These are phyloP conservation scores for Cenopis cana DNA, from an alignment of 2,888 invertebrate genomes.

Conservation along the genomic window DNA sequence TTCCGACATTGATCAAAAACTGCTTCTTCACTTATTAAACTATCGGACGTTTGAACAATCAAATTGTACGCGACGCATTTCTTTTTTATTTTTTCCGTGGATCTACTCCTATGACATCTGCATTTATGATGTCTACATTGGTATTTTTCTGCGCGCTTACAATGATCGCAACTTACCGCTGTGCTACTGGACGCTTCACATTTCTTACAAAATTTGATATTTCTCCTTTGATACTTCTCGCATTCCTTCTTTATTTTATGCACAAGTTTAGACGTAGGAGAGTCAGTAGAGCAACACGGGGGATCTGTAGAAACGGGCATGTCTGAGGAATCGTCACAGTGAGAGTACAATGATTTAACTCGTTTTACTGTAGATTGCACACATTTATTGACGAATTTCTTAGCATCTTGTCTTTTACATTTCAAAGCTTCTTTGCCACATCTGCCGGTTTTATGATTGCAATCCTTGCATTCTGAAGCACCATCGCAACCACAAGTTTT, in stretches of 20 bases:
- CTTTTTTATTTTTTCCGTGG: slow-evolving; percentile 64
- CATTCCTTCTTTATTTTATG: slow-evolving; percentile 77
- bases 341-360: slow-evolving; percentile 52
- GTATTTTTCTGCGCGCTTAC: slow-evolving; percentile 67
- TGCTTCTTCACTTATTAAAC: slow-evolving; percentile 69
- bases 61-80: slow-evolving; percentile 78
- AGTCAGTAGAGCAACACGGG: slow-evolving; percentile 71
- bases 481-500: slow-evolving; percentile 20
- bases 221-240: slow-evolving; percentile 72
- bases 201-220: slow-evolving; percentile 57
- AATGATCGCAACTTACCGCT: slow-evolving; percentile 70
- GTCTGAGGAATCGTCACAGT: slow-evolving; percentile 64
- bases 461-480: slow-evolving; percentile 8
- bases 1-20: slow-evolving; percentile 54
- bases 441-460: slow-evolving; percentile 9
- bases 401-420: slow-evolving; percentile 38
- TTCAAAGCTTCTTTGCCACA: slow-evolving; percentile 9
- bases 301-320: slow-evolving; percentile 64
- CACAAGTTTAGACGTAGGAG: slow-evolving; percentile 70
- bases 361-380: slow-evolving; percentile 60
- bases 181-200: slow-evolving; percentile 73
- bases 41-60: slow-evolving; percentile 78
- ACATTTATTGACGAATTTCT: slow-evolving; percentile 60
- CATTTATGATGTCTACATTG: slow-evolving; percentile 68
- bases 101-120: slow-evolving; percentile 61